These are phyloP conservation scores for Schizothorax lantsangensis DNA, from an alignment of 2,797 vertebrate genomes.

Conservation along the genomic window DNA sequence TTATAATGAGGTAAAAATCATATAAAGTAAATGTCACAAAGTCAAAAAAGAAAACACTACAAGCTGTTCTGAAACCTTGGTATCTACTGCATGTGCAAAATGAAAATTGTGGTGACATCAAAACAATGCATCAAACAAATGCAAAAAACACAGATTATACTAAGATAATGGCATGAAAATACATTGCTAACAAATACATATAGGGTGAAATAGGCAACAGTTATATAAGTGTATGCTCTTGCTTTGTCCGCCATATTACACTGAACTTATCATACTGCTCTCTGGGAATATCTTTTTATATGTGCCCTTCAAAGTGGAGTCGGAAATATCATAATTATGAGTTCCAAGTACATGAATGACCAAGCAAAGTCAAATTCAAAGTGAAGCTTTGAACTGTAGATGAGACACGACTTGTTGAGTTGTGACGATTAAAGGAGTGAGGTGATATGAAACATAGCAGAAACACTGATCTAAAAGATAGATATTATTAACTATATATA, in stretches of 20 bases:
- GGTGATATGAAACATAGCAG: not conserved
- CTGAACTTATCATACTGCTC: not conserved
- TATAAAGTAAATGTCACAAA: slow-evolving; percentile 18
- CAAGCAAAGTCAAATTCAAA: not conserved
- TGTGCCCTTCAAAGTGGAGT: not conserved
- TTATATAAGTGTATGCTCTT: not conserved
- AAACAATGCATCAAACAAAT: not conserved
- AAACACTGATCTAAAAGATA: not conserved
- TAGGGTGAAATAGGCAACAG: not conserved
- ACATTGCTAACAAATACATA: not conserved
- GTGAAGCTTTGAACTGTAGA: not conserved
- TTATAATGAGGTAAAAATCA: slow-evolving; percentile 5
- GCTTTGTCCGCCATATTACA: not conserved
- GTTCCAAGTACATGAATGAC: not conserved
- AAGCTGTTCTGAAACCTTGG: not conserved
- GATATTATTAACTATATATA: not conserved
- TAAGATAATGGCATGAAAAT: not conserved
- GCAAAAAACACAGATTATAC: not conserved
- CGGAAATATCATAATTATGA: not conserved
- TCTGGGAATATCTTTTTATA: not conserved
- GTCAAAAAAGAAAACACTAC: not conserved
- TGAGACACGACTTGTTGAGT: not conserved
- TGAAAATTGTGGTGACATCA: not conserved
- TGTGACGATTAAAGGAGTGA: not conserved
- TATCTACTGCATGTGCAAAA: not conserved